Base-by-base conservation (phyloP, 2,888 invertebrate species). In the Salpingus planirostris region DNA sequence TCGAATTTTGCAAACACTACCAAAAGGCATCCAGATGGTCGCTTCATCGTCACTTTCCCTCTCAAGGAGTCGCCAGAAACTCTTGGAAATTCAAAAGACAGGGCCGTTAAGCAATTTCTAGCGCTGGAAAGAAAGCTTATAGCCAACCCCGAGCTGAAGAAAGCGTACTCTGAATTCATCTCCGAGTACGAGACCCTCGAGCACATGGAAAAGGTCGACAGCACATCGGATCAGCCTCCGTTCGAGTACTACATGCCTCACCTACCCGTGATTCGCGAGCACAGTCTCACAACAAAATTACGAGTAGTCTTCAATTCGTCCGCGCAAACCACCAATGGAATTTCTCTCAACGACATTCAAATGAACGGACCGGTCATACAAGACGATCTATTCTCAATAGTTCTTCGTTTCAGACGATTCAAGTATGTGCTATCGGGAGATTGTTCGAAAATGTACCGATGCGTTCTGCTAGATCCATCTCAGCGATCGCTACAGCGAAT, bases 381-480 rank as follows among this genome's bases (percentile, higher is more conserved):
- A 23, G 10, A 23, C 11, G 23, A 18, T 18, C 18, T 18, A 10
- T 10, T 23, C 10, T 7, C 23, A 4, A 7, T 7, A 7, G 4
- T 11, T 4, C 4, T 23, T 7, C 23, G 23, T 10, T 23, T n/a
- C 11, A 5, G 23, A 7, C 23, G 23, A 23, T 23, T 7, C 10
- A 23, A n/a, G 11, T 4, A 7, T 10, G 10, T 23, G 4, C 4
- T 23, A 7, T 4, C 23, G 10, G 11, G 6, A 10, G 23, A 23
- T 23, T 23, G 23, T 11, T 23, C 23, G 10, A 11, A 23, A 11
- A 23, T 23, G 23, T 23, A 23, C 11, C 4, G 23, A 10, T 23
- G 6, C 23, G 23, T 23, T 23, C 10, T 4, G 11, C 4, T 23
- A 7, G 23, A 23, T n/a, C 23, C 23, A 5, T 23, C 23, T 10